A percentile compares a stretch with the other conserved stretches of the same genome.
These are phyloP conservation scores for Melangyna quadrimaculata DNA, from an alignment of 2,888 invertebrate species.

Conservation along the genomic window DNA sequence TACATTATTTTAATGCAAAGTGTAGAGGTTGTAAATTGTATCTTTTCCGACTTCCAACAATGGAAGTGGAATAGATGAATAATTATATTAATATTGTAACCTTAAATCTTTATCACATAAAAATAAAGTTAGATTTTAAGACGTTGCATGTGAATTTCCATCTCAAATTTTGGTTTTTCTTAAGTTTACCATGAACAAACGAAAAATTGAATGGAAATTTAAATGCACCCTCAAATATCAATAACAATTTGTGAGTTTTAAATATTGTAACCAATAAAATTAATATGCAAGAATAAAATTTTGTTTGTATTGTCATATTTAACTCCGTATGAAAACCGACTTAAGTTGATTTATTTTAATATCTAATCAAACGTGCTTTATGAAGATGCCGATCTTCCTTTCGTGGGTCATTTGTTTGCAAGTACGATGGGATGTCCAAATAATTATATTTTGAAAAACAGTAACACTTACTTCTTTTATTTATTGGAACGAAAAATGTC, in stretches of 20 bases:
- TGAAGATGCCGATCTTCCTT: no score
- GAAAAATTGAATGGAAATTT: conserved; percentile 12
- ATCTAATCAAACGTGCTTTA: no score
- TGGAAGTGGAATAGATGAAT: neutral
- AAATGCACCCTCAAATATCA: conserved; percentile 3
- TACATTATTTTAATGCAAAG: conserved; percentile 96
- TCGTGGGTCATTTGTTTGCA: no score
- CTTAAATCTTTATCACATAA: neutral
- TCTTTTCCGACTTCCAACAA: conserved; percentile 3
- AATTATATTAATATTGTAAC: neutral
- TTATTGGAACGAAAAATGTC: no score
- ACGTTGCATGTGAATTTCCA: conserved; percentile 12
- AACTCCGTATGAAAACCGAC: no score
- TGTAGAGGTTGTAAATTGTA: conserved; percentile 89
- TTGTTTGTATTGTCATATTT: no score
- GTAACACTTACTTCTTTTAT: no score
- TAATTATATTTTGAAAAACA: no score
- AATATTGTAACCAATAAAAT: conserved; percentile 46
- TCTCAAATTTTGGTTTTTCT: neutral
- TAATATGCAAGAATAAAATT: neutral
- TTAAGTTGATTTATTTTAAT: no score
- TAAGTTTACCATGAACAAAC: neutral
- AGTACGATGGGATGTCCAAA: no score
- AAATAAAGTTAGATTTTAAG: conserved; percentile 5
- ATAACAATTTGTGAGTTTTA: conserved; percentile 1